These are phyloP conservation scores for Loris lydekkerianus DNA, from an alignment of 2,797 vertebrate genomes.

Conservation along the genomic window DNA sequence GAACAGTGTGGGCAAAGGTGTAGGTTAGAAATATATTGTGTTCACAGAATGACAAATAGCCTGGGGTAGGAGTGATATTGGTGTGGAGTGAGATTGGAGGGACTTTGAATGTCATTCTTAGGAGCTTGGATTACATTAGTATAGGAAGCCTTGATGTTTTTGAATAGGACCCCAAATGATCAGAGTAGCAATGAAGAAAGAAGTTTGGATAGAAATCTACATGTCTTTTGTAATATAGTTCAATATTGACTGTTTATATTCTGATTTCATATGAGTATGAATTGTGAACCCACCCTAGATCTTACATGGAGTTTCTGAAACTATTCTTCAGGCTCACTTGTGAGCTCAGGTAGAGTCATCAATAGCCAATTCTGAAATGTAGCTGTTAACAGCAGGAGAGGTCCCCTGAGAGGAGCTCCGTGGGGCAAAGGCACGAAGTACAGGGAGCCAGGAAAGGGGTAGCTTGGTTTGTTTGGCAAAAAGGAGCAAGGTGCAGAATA, in stretches of 20 bases:
- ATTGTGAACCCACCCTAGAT: not conserved
- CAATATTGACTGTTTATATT: not conserved
- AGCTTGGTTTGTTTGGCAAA: not conserved
- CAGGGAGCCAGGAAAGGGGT: not conserved
- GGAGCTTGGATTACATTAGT: not conserved
- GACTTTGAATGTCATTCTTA: not conserved
- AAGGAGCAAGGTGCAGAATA: not conserved
- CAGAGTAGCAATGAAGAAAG: not conserved
- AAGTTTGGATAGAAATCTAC: not conserved
- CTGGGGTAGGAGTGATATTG: not conserved
- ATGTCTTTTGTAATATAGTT: conserved; percentile 14
- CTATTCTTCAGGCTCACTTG: not conserved
- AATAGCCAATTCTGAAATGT: not conserved
- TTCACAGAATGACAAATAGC: not conserved
- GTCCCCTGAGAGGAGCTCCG: not conserved
- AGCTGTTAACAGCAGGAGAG: not conserved
- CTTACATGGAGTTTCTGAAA: not conserved
- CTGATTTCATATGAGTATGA: not conserved
- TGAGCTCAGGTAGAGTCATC: not conserved
- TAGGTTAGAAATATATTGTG: not conserved
- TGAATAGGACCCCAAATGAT: conserved; percentile 5
- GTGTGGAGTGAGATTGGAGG: not conserved
- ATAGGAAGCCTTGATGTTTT: not conserved
- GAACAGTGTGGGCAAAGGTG: not conserved
- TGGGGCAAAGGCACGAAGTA: not conserved